These are phyloP conservation scores for Heliconius eleuchia DNA, from an alignment of 1,140 invertebrate genomes.

Conservation along the genomic window DNA sequence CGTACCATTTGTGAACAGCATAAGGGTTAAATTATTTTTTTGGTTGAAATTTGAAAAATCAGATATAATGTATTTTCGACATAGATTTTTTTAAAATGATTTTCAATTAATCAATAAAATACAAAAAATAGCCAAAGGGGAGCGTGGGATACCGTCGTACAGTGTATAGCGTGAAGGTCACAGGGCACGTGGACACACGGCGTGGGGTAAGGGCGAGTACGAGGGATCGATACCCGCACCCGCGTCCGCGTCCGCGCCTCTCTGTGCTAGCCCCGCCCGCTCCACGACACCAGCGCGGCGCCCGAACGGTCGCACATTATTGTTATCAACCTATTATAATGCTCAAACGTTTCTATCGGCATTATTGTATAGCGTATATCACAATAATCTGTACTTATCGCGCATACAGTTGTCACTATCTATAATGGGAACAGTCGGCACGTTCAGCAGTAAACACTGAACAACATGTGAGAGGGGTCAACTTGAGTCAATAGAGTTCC, in stretches of 20 bases:
- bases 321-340: constrained; percentile 9
- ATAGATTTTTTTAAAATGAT: background rate
- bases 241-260: constrained; percentile 32
- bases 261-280: constrained; percentile 30
- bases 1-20: background rate
- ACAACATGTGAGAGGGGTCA: constrained; percentile 8
- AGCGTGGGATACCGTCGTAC: background rate
- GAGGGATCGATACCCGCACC: constrained; percentile 34
- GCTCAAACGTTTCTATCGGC: background rate
- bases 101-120: background rate
- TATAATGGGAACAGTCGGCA: background rate
- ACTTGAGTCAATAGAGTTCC: constrained; percentile 20
- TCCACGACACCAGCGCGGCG: constrained; percentile 18
- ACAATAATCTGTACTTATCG: constrained; percentile 10
- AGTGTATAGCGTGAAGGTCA: constrained; percentile 30
- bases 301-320: constrained; percentile 18
- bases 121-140: background rate
- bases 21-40: background rate
- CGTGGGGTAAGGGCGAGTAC: constrained; percentile 25
- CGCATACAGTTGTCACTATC: background rate
- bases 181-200: constrained; percentile 31
- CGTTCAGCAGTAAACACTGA: background rate
- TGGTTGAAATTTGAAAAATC: background rate
- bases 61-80: background rate
- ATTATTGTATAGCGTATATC: background rate